Base-by-base conservation (phyloP, 2,888 invertebrate species). In the Epicampocera succincta region DNA sequence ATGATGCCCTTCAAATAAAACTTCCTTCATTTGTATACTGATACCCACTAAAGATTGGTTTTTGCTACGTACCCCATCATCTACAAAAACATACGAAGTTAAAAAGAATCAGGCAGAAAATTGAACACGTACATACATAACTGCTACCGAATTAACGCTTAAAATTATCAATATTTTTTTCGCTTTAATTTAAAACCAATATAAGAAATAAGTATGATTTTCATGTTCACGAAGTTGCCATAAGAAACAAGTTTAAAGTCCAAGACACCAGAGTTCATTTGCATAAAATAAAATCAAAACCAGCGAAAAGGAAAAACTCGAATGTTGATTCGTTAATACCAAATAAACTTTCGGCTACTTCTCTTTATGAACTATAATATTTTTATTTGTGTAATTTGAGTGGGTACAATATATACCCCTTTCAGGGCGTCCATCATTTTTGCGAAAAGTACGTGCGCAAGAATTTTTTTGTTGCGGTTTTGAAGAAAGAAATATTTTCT, bases 121-220 rank as follows among this genome's bases (percentile, higher is more conserved):
- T 83, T 75, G 80, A 78, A 73, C 83, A 83, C 83, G 83, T 83
- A 83, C 72, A 81, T 83, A 83, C 72, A 58, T 74, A 76, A 69
- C 73, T 69, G 84, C 84, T 84, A 83, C 84, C 44, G 84, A 84
- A 81, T 84, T 84, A 83, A 81, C 83, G 84, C 83, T 65, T 77
- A 74, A 76, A 63, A 61, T 74, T 78, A 82, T 78, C 76, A 69
- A 79, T 56, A 71, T 38, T 42, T 46, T 44, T 46, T 33, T 33
- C 33, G 8, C 33, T 33, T 48, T n/a, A 48, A 66, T 79, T 72
- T 52, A 60, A 78, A 83, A 79, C 42, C 72, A 76, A 83, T 80
- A 73, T 72, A 21, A 2, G 42, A 72, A 78, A 77, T 52, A 21
- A n/a, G n/a, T n/a, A n/a, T n/a, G n/a, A n/a, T n/a, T 65, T 71